These are phyloP conservation scores for Spodoptera picta DNA, from an alignment of 2,888 invertebrate species.

Conservation along the genomic window DNA sequence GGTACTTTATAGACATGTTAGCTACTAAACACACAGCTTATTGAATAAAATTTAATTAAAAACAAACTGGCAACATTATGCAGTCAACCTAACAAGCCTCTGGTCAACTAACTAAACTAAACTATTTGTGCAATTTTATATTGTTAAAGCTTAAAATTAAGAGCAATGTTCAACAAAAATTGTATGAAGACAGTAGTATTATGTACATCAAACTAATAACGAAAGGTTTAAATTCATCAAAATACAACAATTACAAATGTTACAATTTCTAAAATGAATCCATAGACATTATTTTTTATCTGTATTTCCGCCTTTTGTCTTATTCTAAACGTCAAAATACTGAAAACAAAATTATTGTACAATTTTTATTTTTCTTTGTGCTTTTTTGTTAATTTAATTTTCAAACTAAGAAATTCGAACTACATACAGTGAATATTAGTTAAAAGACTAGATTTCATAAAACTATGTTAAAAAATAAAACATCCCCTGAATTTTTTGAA, in stretches of 20 bases:
- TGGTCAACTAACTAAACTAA: conserved; percentile 27
- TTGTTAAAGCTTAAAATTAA: conserved; percentile 21
- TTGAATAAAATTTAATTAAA: conserved; percentile 57
- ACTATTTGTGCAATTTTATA: conserved; percentile 31
- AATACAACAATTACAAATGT: conserved; percentile 4
- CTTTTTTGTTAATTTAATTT: neutral
- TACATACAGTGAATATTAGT: conserved; percentile 35
- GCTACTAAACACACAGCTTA: conserved; percentile 56
- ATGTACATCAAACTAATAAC: conserved; percentile 12
- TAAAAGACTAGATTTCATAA: conserved; percentile 59
- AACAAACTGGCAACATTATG: conserved; percentile 59
- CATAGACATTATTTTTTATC: neutral
- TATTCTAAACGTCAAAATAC: no score
- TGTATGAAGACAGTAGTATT: neutral
- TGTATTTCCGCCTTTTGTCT: no score
- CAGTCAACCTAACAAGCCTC: conserved; percentile 48
- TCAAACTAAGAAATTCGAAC: conserved; percentile 14
- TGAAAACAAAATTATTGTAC: no score
- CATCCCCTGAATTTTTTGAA: conserved; percentile 27
- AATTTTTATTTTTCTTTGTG: no score
- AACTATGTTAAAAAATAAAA: conserved; percentile 38
- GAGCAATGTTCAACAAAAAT: conserved; percentile 1
- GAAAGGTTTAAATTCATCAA: conserved; percentile 13
- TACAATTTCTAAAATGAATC: conserved; percentile 1
- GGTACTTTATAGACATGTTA: conserved; percentile 67